Evolutionary conservation across 2,113 vertebrate genomes (phyloP).

Genomic region (Microcebus murinus): DNA sequence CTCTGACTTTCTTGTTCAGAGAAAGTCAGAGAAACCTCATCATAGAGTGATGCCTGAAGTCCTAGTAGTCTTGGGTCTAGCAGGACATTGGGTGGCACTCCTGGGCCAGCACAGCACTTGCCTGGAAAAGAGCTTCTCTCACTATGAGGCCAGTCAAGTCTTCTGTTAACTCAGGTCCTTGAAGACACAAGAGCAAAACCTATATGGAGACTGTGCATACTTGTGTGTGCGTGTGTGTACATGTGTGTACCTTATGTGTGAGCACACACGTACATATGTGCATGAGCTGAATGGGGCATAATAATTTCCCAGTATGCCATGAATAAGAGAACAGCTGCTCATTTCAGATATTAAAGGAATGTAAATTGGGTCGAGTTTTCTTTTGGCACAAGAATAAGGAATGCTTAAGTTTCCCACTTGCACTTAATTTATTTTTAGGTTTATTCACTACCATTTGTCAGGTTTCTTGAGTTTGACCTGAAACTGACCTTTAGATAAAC

Average conservation of each 20-base stretch:
- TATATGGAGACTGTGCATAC: background rate
- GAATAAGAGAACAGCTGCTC: slow-evolving; percentile 76
- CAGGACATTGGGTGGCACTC: background rate
- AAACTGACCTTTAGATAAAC: slow-evolving; percentile 83
- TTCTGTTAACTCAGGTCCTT: background rate
- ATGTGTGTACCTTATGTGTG: background rate
- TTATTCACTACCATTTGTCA: slow-evolving; percentile 77
- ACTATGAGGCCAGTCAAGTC: fast-evolving
- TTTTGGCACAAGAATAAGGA: slow-evolving; percentile 81
- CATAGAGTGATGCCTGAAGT: background rate
- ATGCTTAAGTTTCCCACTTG: slow-evolving; percentile 73
- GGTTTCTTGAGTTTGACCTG: slow-evolving; percentile 80
- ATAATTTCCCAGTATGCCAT: slow-evolving; percentile 45
- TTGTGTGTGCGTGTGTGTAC: background rate
- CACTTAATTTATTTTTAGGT: slow-evolving; percentile 81
- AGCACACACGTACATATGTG: background rate
- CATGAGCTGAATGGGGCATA: background rate
- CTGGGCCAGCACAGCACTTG: background rate
- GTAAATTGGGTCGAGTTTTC: slow-evolving; percentile 75
- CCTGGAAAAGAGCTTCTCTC: background rate
- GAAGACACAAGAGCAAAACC: background rate
- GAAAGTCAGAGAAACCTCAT: too few relatives aligned
- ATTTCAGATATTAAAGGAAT: slow-evolving; percentile 78
- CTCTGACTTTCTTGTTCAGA: background rate
- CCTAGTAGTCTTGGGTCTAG: background rate